Evolutionary conservation across 2,888 invertebrate genomes (phyloP), one percentile per base, ranked within the genome.

Genomic region (Athripsodes cinereus): DNA sequence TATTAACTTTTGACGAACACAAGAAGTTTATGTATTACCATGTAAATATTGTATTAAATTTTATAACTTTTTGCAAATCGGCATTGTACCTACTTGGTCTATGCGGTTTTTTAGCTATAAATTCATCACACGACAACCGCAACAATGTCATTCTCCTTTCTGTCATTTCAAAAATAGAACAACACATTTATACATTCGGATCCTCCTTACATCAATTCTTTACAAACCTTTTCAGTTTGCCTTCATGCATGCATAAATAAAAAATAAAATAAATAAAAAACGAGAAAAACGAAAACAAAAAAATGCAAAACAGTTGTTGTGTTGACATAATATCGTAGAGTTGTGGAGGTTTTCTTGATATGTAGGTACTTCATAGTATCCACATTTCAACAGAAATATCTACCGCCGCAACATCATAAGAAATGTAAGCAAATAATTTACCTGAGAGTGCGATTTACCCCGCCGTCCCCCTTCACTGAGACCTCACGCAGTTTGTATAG

Each of bases 401-500:
- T n/a, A 19, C 34, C 2, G 16, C 40, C 40, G 40, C 40, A 40
- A 13, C 40, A 16, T 40, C 59, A 52, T 54, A 60, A 60, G 58
- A 61, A 62, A 62, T 62, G 59, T 62, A 54, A 46, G 40, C 40
- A 55, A 58, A 62, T 62, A 62, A 62, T 62, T 62, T 60, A 62
- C 58, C 57, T 44, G 52, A 55, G 53, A 59, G 57, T 57, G 57
- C 47, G 52, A 47, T 47, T 55, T 50, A 20, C 55, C 35, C 35
- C 34, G 20, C 40, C 50, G 22, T 11, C 50, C 16, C 20, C 6
- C 44, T 48, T 2, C 19, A 40, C 44, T 3, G 19, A 48, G 20
- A 48, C 48, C 21, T 3, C 40, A 40, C 40, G 40, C 40, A 40
- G 13, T 40, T 13, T 16, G 3, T 40, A 13, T 16, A 40, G 40